Conservation (phyloP, 2,113 vertebrate genomes). For the Ciconia stormi region DNA sequence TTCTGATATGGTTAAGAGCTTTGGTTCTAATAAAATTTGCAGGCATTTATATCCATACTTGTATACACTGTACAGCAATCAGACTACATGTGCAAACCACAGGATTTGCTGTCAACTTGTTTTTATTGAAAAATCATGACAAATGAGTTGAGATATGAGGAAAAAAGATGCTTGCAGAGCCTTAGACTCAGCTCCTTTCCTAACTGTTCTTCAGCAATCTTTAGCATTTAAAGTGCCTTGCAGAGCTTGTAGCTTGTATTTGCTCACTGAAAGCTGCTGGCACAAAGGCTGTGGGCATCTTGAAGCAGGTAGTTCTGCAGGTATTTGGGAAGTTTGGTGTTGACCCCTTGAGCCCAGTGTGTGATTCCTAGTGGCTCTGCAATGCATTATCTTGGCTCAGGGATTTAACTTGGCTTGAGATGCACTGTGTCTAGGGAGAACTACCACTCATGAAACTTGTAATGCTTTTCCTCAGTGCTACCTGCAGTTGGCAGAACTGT, state of each 20-base stretch:
- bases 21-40: slow-evolving; percentile 9
- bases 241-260: not conserved
- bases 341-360: not conserved
- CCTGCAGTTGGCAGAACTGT: not conserved
- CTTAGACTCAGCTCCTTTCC: not conserved
- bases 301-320: not conserved
- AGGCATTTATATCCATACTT: not conserved
- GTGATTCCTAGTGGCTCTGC: not conserved
- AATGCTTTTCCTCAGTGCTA: not conserved
- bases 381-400: not conserved
- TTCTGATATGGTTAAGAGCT: not conserved
- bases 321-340: not conserved
- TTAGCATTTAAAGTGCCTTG: not conserved
- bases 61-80: not conserved
- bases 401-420: not conserved
- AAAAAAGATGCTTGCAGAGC: not conserved
- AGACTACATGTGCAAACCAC: not conserved
- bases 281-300: not conserved
- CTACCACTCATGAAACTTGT: not conserved
- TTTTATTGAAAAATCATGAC: not conserved
- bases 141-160: not conserved
- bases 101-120: not conserved
- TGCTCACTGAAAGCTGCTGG: not conserved
- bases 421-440: not conserved
- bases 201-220: not conserved